Base-by-base conservation (phyloP, 2,113 vertebrate genomes). In the Merops nubicus region DNA sequence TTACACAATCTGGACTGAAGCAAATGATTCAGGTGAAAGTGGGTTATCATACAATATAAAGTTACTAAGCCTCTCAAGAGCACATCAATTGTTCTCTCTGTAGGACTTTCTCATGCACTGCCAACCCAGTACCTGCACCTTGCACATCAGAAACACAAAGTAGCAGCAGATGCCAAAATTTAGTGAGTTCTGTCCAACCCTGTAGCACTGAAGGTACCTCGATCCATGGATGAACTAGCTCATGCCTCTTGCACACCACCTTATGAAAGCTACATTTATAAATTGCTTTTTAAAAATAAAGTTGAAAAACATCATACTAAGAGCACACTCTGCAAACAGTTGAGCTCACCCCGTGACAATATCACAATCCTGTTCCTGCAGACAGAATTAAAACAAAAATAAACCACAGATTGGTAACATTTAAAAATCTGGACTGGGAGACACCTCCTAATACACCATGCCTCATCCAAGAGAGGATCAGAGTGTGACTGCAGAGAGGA, bases 81-180 rank as follows among this genome's bases (percentile, higher is more conserved):
- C 17, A 33, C 12, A 17, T 2, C 34, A 4, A 0, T 0, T 43
- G 48, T 22, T 13, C 54, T 59, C 73, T 11, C 57, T 5, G 4
- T 3, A 56, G 23, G n/a, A 18, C 25, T 11, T 60, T 15, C 22
- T 43, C 2, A 3, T 0, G 3, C 9, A 1, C 16, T 13, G 4
- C 34, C 62, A 45, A 2, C 12, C 4, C 28, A 10, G 11, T 1
- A 18, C 42, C 45, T 43, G 50, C 73, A 36, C 6, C 50, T 42
- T 13, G 5, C 45, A 28, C 43, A 29, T 9, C 7, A 8, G 17
- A 54, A 38, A 15, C 6, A 9, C 19, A n/a, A 64, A 54, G 25
- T 2, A 56, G 8, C 36, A 67, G 40, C 53, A 63, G 38, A 2
- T 42, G 17, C 26, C 56, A 50, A 50, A 74, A 43, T 0, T 0